Percentiles rank a stretch among this genome's conserved stretches.
phyloP scores from a whole-genome alignment of 1,140 invertebrate genomes.

The Ceratosolen fusciceps region DNA sequence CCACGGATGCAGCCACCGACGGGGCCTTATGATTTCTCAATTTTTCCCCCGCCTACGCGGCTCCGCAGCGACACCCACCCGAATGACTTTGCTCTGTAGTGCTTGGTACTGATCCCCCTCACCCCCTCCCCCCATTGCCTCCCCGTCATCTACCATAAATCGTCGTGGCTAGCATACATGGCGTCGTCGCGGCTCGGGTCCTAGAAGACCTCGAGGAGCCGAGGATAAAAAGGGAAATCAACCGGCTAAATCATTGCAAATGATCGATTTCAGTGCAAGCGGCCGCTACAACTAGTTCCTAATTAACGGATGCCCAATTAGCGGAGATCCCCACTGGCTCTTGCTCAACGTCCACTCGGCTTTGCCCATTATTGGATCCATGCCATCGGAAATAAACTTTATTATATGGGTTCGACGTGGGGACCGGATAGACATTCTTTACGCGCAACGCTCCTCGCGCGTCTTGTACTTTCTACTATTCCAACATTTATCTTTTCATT shows the following conservation, averaged over 20 bases:
- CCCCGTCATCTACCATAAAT: too few relatives aligned
- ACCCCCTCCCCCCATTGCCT: too few relatives aligned
- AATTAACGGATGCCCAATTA: slow-evolving; percentile 22
- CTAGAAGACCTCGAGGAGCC: neutral
- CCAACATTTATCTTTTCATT: too few relatives aligned
- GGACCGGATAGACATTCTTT: too few relatives aligned
- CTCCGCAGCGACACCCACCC: neutral
- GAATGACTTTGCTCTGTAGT: neutral
- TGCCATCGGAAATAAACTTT: neutral
- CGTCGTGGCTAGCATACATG: too few relatives aligned
- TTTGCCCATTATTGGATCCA: slow-evolving; percentile 14
- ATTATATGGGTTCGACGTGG: too few relatives aligned
- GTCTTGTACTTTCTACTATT: too few relatives aligned
- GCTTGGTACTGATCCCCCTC: neutral
- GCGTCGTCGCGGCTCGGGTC: neutral
- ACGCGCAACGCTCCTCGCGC: too few relatives aligned
- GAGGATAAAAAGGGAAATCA: neutral
- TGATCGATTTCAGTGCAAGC: slow-evolving; percentile 24
- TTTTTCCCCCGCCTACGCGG: neutral
- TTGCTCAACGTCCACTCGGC: slow-evolving; percentile 11
- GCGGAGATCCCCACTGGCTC: neutral
- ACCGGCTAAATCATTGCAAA: slow-evolving; percentile 14
- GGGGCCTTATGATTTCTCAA: slow-evolving; percentile 14
- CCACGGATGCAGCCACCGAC: neutral
- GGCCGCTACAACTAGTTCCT: slow-evolving; percentile 12